phyloP scores from a whole-genome alignment of 2,797 vertebrate genomes.

The Lemur catta region DNA sequence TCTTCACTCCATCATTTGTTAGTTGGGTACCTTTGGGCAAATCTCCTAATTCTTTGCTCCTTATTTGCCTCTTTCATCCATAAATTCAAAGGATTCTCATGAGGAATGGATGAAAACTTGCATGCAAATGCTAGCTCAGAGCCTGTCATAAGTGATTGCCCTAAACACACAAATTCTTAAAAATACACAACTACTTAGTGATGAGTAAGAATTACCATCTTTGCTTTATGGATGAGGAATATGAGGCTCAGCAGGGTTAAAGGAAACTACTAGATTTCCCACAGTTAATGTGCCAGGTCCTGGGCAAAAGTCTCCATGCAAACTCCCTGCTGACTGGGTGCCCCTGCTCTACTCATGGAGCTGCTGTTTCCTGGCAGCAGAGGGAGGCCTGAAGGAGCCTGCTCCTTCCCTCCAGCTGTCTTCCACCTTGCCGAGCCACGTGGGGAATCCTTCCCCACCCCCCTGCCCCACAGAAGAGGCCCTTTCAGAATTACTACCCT shows the following conservation, averaged over 20 bases:
- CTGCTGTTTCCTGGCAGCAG: neutral
- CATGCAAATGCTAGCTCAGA: neutral
- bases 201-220: neutral
- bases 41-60: neutral
- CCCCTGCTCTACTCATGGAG: neutral
- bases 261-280: neutral
- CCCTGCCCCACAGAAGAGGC: constrained; percentile 37
- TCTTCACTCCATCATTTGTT: neutral
- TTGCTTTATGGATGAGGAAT: neutral
- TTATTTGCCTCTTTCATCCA: neutral
- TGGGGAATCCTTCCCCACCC: neutral
- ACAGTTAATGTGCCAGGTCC: neutral
- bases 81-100: neutral
- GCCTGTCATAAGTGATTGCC: neutral
- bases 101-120: neutral
- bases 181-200: neutral
- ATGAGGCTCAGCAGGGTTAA: neutral
- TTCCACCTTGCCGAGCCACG: constrained; percentile 72
- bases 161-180: neutral
- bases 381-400: neutral
- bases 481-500: constrained; percentile 62
- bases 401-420: neutral
- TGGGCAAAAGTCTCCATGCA: neutral
- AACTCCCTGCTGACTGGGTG: neutral
- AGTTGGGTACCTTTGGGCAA: neutral